phyloP scores from a whole-genome alignment of 2,888 invertebrate species.

The Phaonia tiefii region DNA sequence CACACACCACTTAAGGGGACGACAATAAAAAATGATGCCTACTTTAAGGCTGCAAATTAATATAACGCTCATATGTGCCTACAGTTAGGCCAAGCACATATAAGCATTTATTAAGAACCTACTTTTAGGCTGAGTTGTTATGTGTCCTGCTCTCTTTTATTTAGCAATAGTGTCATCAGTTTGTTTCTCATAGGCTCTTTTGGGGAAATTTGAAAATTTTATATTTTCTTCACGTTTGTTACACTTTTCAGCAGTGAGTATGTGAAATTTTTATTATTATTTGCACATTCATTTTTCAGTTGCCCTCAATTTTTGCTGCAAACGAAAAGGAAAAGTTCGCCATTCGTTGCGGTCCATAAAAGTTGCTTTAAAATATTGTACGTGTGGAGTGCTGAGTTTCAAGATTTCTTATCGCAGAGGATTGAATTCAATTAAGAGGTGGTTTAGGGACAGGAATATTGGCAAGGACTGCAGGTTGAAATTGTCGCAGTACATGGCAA shows the following conservation, averaged over 20 bases:
- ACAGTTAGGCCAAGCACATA: not conserved
- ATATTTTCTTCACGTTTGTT: conserved; percentile 62
- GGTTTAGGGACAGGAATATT: not conserved
- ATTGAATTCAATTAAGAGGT: conserved; percentile 22
- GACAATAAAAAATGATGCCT: conserved; percentile 26
- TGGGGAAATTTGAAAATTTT: conserved; percentile 38
- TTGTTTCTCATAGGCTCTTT: too few species aligned
- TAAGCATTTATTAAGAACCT: not conserved
- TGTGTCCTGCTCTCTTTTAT: not conserved
- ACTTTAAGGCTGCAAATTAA: conserved; percentile 46
- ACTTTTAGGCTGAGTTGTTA: conserved; percentile 43
- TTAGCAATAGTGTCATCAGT: conserved; percentile 30
- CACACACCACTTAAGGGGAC: conserved; percentile 19
- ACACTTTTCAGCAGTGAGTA: conserved; percentile 46
- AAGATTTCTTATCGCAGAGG: not conserved
- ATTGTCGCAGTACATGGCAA: not conserved
- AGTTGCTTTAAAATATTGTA: conserved; percentile 8
- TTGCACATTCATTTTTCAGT: not conserved
- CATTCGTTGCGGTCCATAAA: conserved; percentile 32
- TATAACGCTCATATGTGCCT: too few species aligned
- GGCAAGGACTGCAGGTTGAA: conserved; percentile 18
- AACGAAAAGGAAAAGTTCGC: not conserved
- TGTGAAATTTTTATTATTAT: conserved; percentile 35
- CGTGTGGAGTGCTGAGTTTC: not conserved
- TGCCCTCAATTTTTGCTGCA: not conserved